Evolutionary conservation across 2,797 vertebrate genomes (phyloP).

Genomic region (Poeciliopsis paucimaculata): DNA sequence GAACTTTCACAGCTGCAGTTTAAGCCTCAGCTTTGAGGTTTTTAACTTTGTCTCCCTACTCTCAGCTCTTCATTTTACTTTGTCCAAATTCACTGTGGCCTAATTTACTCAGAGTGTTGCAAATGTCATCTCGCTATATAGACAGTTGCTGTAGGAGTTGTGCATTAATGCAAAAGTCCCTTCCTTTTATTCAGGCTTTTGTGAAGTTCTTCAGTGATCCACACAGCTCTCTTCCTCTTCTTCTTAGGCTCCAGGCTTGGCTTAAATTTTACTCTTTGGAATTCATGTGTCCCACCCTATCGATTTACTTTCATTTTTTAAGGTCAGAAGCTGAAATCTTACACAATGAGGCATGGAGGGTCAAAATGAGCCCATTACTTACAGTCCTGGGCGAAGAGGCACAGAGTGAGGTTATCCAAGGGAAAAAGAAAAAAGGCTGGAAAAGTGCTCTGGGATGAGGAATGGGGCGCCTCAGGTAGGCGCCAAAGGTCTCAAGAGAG

Average conservation of each 20-base stretch:
- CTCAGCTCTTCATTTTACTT: conserved; percentile 13
- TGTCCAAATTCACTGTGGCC: conserved; percentile 24
- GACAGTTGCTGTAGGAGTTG: conserved; percentile 40
- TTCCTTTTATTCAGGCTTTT: conserved; percentile 40
- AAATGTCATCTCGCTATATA: conserved; percentile 33
- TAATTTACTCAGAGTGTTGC: conserved; percentile 41
- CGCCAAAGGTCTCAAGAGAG: conserved; percentile 36
- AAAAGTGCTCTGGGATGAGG: conserved; percentile 50
- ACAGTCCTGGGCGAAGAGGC: conserved; percentile 61
- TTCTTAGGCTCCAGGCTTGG: conserved; percentile 62
- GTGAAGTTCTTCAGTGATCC: conserved; percentile 51
- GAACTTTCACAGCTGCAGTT: conserved; percentile 66
- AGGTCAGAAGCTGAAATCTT: conserved; percentile 82
- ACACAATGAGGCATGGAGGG: conserved; percentile 79
- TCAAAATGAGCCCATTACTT: conserved; percentile 77
- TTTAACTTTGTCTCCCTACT: conserved; percentile 36
- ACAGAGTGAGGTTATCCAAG: conserved; percentile 58
- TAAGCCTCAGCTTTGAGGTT: conserved; percentile 48
- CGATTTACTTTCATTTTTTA: conserved; percentile 82
- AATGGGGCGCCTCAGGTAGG: conserved; percentile 34
- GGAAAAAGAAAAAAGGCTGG: conserved; percentile 37
- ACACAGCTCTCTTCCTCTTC: conserved; percentile 31
- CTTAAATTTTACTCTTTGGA: conserved; percentile 73
- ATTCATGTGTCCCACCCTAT: conserved; percentile 75
- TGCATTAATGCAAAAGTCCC: conserved; percentile 69